phyloP scores from a whole-genome alignment of 2,797 vertebrate species.

The Sitta carolinensis region DNA sequence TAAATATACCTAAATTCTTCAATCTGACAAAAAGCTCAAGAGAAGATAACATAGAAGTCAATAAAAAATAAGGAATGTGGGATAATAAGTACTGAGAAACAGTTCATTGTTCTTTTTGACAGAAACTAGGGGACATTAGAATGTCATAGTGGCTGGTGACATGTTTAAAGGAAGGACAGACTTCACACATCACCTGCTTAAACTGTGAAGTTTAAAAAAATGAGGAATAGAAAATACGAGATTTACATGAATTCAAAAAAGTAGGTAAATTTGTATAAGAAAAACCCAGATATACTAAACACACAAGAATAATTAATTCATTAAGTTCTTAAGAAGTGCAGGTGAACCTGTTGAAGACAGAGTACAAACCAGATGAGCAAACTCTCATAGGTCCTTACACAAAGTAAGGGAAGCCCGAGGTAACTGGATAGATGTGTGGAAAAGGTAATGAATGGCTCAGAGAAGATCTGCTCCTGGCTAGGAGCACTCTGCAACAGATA shows the following conservation, averaged over 20 bases:
- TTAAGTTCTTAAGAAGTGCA: background rate
- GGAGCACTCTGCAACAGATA: background rate
- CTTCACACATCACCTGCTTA: background rate
- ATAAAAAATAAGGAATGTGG: background rate
- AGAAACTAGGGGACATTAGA: background rate
- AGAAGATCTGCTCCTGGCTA: background rate
- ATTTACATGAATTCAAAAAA: background rate
- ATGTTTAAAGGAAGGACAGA: background rate
- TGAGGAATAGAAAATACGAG: background rate
- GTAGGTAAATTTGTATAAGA: background rate
- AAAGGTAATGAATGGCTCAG: background rate
- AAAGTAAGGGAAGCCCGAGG: background rate
- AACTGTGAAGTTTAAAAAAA: background rate
- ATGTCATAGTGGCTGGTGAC: background rate
- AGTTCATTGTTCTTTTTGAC: background rate
- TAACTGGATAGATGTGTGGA: background rate
- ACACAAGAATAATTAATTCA: background rate
- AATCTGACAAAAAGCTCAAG: background rate
- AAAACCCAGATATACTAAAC: background rate
- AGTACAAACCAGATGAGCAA: background rate
- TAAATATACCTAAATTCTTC: background rate
- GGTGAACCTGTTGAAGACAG: background rate
- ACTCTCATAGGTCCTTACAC: background rate
- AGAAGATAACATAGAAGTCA: background rate
- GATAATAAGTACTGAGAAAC: background rate